phyloP scores from a whole-genome alignment of 2,797 vertebrate genomes.

The Phylloscopus collybita region DNA sequence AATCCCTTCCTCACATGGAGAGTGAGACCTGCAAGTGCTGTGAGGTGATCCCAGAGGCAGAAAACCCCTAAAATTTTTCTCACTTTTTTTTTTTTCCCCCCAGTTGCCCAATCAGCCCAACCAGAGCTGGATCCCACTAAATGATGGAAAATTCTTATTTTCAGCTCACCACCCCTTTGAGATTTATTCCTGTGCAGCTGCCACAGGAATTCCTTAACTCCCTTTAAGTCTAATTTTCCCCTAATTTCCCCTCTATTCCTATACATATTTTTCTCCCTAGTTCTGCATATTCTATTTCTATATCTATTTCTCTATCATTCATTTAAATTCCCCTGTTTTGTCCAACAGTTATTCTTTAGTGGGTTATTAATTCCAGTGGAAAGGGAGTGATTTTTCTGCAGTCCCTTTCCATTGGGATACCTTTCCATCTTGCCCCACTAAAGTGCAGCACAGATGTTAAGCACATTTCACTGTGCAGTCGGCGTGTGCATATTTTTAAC shows the following conservation, averaged over 20 bases:
- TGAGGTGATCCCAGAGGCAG: not conserved
- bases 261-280: not conserved
- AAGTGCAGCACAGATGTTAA: slow-evolving; percentile 55
- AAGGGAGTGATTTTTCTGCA: not conserved
- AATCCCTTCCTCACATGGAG: accelerated
- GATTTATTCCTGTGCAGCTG: not conserved
- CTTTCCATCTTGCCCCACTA: slow-evolving; percentile 28
- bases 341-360: not conserved
- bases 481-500: slow-evolving; percentile 57
- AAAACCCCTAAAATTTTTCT: not conserved
- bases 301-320: not conserved
- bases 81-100: not conserved
- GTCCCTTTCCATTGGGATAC: slow-evolving; percentile 19
- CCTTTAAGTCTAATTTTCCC: not conserved
- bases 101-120: not conserved
- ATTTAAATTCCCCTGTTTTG: not conserved
- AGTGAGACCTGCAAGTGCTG: not conserved
- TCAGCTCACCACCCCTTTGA: not conserved
- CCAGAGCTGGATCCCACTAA: not conserved
- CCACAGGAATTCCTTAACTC: not conserved
- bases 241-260: not conserved
- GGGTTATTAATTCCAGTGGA: slow-evolving; percentile 2
- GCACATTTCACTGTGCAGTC: slow-evolving; percentile 51
- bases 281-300: not conserved
- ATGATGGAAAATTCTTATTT: not conserved